Conservation (phyloP, 2,113 vertebrate species). For the Nyctereutes procyonoides region DNA sequence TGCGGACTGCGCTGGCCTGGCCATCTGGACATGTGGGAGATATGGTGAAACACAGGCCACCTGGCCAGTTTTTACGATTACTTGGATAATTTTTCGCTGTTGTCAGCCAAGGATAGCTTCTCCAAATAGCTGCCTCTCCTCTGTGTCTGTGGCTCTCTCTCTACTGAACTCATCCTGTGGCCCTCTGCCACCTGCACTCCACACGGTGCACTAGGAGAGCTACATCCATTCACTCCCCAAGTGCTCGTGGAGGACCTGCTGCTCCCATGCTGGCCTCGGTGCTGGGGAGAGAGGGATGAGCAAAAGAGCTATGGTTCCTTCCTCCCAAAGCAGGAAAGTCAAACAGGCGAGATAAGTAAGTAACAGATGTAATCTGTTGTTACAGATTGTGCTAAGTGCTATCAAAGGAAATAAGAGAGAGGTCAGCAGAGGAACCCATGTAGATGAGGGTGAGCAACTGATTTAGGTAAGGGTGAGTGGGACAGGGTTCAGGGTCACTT, state of each 20-base stretch:
- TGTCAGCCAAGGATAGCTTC: not conserved
- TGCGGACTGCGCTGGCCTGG: not conserved
- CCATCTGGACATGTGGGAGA: not conserved
- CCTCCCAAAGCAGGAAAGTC: not conserved
- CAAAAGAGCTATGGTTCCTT: not conserved
- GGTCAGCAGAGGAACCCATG: not conserved
- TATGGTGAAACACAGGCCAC: not conserved
- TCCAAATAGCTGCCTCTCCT: not conserved
- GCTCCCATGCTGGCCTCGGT: not conserved
- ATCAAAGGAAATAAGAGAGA: not conserved
- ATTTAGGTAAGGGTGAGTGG: not conserved
- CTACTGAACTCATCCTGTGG: not conserved
- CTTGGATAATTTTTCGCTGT: not conserved
- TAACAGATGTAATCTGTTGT: not conserved
- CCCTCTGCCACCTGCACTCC: not conserved
- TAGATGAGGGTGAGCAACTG: not conserved
- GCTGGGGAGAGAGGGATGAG: not conserved
- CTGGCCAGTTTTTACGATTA: not conserved
- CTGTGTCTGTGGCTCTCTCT: not conserved
- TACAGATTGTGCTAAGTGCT: not conserved
- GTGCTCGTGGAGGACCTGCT: fast-evolving
- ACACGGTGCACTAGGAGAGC: not conserved
- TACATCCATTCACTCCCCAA: not conserved
- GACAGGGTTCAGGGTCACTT: not conserved
- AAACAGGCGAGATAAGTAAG: not conserved